These are phyloP conservation scores for Setophaga coronata DNA, from an alignment of 2,113 vertebrate genomes.

Conservation along the genomic window DNA sequence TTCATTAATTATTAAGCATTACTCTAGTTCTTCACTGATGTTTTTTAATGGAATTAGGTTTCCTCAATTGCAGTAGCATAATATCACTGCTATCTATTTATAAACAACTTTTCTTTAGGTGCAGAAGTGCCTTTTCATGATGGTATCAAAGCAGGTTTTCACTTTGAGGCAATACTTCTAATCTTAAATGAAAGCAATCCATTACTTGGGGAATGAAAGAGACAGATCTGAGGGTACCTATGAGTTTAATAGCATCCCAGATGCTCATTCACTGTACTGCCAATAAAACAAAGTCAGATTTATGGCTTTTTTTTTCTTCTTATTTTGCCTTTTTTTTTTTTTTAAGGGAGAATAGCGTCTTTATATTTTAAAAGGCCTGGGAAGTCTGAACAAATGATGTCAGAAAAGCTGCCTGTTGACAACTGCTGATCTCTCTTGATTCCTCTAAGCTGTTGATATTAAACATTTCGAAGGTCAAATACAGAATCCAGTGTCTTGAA, in stretches of 20 bases:
- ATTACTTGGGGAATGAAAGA: constrained; percentile 49
- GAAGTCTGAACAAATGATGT: background rate
- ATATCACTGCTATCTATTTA: constrained; percentile 87
- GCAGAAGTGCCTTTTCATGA: constrained; percentile 84
- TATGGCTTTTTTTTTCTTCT: background rate
- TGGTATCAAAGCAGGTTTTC: constrained; percentile 79
- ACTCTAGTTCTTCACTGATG: constrained; percentile 78
- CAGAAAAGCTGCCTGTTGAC: background rate
- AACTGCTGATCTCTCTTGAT: background rate
- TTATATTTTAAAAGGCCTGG: background rate
- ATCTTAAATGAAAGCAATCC: constrained; percentile 56
- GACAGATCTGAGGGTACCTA: constrained; percentile 1
- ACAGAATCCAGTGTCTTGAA: background rate
- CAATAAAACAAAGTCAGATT: constrained; percentile 6
- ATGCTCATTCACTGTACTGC: background rate
- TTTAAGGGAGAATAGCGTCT: background rate
- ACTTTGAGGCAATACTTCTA: constrained; percentile 54
- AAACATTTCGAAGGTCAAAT: background rate
- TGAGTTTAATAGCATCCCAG: background rate
- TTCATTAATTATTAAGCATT: constrained; percentile 82
- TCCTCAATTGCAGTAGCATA: constrained; percentile 86
- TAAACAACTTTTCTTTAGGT: constrained; percentile 83
- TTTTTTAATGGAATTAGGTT: constrained; percentile 81
- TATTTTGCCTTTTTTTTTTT: background rate
- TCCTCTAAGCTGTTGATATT: background rate